Evolutionary conservation across 1,140 invertebrate species (phyloP), one percentile per base, ranked within the genome.

Genomic region (Bombus waltoni): DNA sequence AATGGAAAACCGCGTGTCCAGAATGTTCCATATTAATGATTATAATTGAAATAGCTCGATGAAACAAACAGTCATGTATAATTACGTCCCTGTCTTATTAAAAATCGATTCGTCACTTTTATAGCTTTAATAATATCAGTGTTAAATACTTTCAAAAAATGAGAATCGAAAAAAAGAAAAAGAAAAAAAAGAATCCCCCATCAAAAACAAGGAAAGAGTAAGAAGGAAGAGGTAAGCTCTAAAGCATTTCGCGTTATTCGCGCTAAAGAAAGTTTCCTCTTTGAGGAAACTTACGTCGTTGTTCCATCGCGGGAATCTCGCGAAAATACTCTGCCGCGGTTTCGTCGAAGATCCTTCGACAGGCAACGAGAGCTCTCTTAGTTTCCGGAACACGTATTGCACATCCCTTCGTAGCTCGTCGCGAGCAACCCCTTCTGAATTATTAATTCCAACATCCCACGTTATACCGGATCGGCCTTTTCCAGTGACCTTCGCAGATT

Each of bases 371-470:
- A 32, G n/a, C 18, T 15, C 32, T 6, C 28, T 81, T 35, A 73
- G 35, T 13, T 81, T 73, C 38, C 79, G 44, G 70, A 8, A 62
- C 79, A 81, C 79, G 79, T 81, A 81, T 32, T 35, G 38, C 38
- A 73, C 79, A n/a, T 38, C n/a, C 68, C 32, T 70, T 73, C 10
- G 28, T 68, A 62, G 66, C 44, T 72, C 70, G 40, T 81, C 70
- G 35, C 15, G 38, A 35, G 22, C 47, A 57, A 71, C 66, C 44
- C 44, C 53, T 25, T 25, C 10, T 65, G 71, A 82, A 82, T 74
- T 74, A 73, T 74, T 73, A 73, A 81, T 81, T 59, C 47, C 15
- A 6, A 18, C 32, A 13, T 10, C 13, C 22, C 40, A 32, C 22
- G 10, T 10, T 22, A 8, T 18, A 25, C 2, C 2, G 32, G 10